A percentile compares a stretch with the other conserved stretches of the same genome.
Evolutionary conservation across 1,140 invertebrate species (phyloP).

Genomic region (Rhagoletis pomonella): DNA sequence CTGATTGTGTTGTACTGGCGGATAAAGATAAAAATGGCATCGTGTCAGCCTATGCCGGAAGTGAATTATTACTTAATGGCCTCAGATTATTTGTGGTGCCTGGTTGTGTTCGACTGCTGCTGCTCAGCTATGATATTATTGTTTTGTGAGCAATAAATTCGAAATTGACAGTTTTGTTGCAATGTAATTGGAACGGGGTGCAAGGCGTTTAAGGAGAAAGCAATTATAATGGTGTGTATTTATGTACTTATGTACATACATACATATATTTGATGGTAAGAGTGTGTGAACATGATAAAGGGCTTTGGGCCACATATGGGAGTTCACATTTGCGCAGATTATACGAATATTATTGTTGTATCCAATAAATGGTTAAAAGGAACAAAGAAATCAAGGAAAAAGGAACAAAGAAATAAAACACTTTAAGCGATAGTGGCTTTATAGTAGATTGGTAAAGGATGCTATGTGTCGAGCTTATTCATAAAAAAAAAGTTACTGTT

Average conservation of each 20-base stretch:
- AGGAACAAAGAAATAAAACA: too few relatives aligned
- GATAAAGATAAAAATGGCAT: slow-evolving; percentile 37
- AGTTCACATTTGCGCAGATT: slow-evolving; percentile 17
- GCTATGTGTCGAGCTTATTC: too few relatives aligned
- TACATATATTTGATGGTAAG: background rate
- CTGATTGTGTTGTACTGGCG: background rate
- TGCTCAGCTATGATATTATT: background rate
- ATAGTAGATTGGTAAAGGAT: too few relatives aligned
- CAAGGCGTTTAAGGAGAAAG: background rate
- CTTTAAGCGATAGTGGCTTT: too few relatives aligned
- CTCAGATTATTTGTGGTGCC: slow-evolving; percentile 33
- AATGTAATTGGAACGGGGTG: slow-evolving; percentile 38
- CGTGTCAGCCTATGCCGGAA: slow-evolving; percentile 46
- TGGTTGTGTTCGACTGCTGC: background rate
- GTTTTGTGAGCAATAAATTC: slow-evolving; percentile 43
- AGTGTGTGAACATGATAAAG: background rate
- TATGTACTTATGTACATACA: background rate
- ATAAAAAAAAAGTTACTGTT: too few relatives aligned
- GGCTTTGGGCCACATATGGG: slow-evolving; percentile 40
- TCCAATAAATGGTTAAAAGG: too few relatives aligned
- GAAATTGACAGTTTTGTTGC: slow-evolving; percentile 53
- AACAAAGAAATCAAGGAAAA: too few relatives aligned
- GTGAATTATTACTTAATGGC: slow-evolving; percentile 54
- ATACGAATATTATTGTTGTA: background rate
- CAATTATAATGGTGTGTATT: background rate